phyloP scores from a whole-genome alignment of 2,113 vertebrate genomes.

The Myodes glareolus region DNA sequence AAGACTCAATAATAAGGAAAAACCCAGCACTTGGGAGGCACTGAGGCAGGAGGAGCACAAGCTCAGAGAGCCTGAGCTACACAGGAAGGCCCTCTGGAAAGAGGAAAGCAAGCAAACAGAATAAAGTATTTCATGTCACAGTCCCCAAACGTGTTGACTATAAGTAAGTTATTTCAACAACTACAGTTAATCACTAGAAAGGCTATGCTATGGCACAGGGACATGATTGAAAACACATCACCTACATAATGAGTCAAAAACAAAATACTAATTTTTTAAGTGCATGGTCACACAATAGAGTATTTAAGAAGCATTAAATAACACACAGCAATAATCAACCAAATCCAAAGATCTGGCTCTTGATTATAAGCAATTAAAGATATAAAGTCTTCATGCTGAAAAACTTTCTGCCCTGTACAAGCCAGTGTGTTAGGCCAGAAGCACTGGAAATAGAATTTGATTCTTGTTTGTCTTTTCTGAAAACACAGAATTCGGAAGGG shows the following conservation, averaged over 20 bases:
- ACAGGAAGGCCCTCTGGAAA: not conserved
- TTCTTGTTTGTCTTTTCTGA: not conserved
- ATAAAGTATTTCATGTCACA: not conserved
- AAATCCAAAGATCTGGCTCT: conserved; percentile 21
- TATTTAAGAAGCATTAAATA: not conserved
- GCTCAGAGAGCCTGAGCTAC: not conserved
- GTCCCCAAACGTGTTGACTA: conserved; percentile 26
- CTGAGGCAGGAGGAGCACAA: not conserved
- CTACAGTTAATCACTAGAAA: conserved; percentile 19
- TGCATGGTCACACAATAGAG: not conserved
- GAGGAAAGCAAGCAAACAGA: not conserved
- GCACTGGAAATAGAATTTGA: conserved; percentile 8
- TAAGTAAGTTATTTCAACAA: conserved; percentile 56
- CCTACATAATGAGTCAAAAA: not conserved
- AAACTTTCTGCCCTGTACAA: not conserved
- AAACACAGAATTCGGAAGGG: not conserved
- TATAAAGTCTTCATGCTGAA: not conserved
- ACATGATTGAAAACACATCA: conserved; percentile 37
- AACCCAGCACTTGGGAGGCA: not conserved
- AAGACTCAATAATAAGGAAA: conserved; percentile 36
- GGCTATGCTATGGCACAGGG: not conserved
- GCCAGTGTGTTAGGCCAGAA: not conserved
- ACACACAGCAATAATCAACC: not conserved
- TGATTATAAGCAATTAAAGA: conserved; percentile 24
- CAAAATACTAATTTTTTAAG: conserved; percentile 13